A percentile compares a stretch with the other conserved stretches of the same genome.
phyloP scores from a whole-genome alignment of 2,888 invertebrate genomes.

The Cheilosia vernalis region DNA sequence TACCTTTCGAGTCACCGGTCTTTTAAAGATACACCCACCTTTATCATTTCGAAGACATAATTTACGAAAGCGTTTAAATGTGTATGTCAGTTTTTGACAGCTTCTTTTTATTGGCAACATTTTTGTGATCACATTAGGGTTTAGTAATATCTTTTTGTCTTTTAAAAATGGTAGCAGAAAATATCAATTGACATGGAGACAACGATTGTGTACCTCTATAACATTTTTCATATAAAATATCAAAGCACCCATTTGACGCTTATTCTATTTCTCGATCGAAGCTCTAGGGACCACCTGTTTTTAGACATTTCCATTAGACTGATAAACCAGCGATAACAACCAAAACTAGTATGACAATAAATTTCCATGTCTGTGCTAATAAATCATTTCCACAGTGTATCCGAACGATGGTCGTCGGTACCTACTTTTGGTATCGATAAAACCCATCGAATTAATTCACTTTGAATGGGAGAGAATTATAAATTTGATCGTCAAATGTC shows the following conservation, averaged over 20 bases:
- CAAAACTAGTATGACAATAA: neutral
- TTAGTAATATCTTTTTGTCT: no score
- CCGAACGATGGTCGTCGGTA: slow-evolving; percentile 8
- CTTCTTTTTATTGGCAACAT: neutral
- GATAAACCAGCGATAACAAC: no score
- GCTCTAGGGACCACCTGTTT: no score
- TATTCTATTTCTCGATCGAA: no score
- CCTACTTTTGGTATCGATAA: slow-evolving; percentile 25
- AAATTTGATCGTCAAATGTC: slow-evolving; percentile 46
- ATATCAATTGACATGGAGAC: no score
- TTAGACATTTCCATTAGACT: no score
- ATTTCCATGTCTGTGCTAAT: slow-evolving; percentile 3
- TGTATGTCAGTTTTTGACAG: neutral
- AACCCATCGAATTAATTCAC: slow-evolving; percentile 44
- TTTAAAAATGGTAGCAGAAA: no score
- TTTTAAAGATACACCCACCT: neutral
- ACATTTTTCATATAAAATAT: no score
- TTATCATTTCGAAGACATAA: neutral
- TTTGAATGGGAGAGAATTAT: slow-evolving; percentile 30
- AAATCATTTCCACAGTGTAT: slow-evolving; percentile 28
- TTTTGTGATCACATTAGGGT: neutral
- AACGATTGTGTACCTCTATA: no score
- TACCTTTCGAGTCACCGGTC: neutral
- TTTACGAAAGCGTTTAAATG: neutral
- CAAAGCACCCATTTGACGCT: no score